A percentile compares a stretch with the other conserved stretches of the same genome.
phyloP scores from a whole-genome alignment of 2,797 vertebrate species.

The Amblyopsis hoosieri region DNA sequence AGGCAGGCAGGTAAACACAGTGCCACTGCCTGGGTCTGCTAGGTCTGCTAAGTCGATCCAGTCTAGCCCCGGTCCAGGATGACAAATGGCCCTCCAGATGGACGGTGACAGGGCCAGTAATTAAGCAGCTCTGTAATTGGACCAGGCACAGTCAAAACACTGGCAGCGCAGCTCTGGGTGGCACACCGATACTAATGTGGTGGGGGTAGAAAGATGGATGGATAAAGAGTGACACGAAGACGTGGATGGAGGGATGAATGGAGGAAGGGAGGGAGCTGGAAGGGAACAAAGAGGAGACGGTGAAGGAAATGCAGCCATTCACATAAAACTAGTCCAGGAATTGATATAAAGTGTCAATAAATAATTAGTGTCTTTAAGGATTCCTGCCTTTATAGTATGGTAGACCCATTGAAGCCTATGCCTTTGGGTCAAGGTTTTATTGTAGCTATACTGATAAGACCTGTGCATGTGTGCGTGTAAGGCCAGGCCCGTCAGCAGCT shows the following conservation, averaged over 20 bases:
- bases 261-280: neutral
- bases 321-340: neutral
- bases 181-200: conserved; percentile 49
- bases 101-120: conserved; percentile 72
- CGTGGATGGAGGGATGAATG: conserved; percentile 13
- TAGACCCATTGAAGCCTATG: too few species aligned
- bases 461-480: neutral
- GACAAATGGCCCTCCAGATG: conserved; percentile 70
- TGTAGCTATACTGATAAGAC: too few species aligned
- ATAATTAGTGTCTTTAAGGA: neutral
- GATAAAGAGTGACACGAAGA: conserved; percentile 36
- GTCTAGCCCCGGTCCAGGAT: conserved; percentile 40
- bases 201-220: conserved; percentile 43
- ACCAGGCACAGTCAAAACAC: conserved; percentile 61
- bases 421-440: too few species aligned
- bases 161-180: conserved; percentile 52
- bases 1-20: neutral
- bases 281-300: neutral
- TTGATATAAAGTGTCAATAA: neutral
- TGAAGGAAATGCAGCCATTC: conserved; percentile 12
- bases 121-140: conserved; percentile 76
- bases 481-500: neutral
- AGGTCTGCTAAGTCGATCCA: conserved; percentile 30
- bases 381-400: too few species aligned
- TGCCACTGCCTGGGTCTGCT: conserved; percentile 12